Conservation (phyloP, 1,140 invertebrate species). For the Camponotus vicinus region DNA sequence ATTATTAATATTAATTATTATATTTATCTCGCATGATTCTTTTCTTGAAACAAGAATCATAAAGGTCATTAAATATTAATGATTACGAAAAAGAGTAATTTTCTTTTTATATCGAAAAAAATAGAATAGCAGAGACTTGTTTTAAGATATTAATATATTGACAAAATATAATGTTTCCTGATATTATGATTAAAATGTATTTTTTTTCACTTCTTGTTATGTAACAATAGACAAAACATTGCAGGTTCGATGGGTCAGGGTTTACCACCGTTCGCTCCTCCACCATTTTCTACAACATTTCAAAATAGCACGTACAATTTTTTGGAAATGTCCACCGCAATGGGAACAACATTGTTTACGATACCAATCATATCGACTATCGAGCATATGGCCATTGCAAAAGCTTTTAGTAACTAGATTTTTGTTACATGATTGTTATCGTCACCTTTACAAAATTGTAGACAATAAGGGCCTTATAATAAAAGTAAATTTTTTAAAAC, state of each 20-base stretch:
- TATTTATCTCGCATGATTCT: background rate
- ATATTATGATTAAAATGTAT: slow-evolving; percentile 18
- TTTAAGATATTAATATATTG: background rate
- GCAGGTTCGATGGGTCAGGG: slow-evolving; percentile 89
- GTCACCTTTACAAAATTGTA: background rate
- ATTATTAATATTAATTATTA: background rate
- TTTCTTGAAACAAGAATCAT: background rate
- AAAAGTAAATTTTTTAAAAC: background rate
- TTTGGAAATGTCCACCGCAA: slow-evolving; percentile 88
- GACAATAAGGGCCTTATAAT: background rate
- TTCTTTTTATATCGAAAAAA: background rate
- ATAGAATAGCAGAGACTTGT: background rate
- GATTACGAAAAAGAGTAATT: background rate
- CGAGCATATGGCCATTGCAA: slow-evolving; percentile 95
- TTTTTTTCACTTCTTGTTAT: background rate
- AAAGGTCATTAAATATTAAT: too few relatives aligned
- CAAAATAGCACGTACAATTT: slow-evolving; percentile 89
- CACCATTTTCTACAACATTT: slow-evolving; percentile 88
- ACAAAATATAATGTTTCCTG: background rate
- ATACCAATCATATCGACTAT: slow-evolving; percentile 93
- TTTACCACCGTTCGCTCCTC: slow-evolving; percentile 88
- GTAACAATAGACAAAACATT: slow-evolving; percentile 30
- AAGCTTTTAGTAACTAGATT: slow-evolving; percentile 90
- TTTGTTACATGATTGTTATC: background rate
- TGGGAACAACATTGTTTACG: slow-evolving; percentile 91